A percentile compares a stretch with the other conserved stretches of the same genome.
phyloP scores from a whole-genome alignment of 2,888 invertebrate genomes.

The Oasisia sp. region DNA sequence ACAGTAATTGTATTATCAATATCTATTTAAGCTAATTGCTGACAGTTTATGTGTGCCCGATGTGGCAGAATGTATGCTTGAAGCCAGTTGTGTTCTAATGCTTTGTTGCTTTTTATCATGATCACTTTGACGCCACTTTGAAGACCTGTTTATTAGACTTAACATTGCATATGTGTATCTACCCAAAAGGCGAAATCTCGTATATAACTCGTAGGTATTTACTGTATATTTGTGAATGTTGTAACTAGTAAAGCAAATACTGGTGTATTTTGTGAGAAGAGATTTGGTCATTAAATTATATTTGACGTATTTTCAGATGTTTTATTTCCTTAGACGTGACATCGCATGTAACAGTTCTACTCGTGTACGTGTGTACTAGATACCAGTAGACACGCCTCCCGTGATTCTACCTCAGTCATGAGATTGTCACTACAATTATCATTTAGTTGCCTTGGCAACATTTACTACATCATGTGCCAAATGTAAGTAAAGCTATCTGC shows the following conservation, averaged over 20 bases:
- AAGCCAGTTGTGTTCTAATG: not conserved
- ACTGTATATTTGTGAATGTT: not conserved
- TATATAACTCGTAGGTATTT: not conserved
- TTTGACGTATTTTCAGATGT: not conserved
- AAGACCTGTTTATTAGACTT: not conserved
- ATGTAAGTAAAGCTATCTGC: slow-evolving; percentile 4
- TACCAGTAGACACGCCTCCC: not conserved
- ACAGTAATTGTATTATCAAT: slow-evolving; percentile 13
- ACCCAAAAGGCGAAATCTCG: not conserved
- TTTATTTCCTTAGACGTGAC: not conserved
- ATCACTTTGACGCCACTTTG: not conserved
- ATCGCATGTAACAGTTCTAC: not conserved
- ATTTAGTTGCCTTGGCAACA: not conserved
- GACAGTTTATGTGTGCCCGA: not conserved
- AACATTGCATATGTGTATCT: not conserved
- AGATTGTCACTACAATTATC: not conserved
- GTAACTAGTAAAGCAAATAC: not conserved
- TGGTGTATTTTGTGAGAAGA: not conserved
- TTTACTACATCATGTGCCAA: not conserved
- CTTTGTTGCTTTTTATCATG: not conserved
- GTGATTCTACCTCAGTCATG: not conserved
- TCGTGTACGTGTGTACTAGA: not conserved
- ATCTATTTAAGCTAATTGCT: not conserved
- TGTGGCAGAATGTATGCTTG: not conserved
- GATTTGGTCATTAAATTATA: not conserved